Conservation (phyloP, 2,113 vertebrate genomes). For the crab-eating macaque (Macaca fascicularis) region T2T-MFA8v1.1 NC_088375.1:139843501-139844000, state of each 20-base stretch:
- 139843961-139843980: background rate
- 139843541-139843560: background rate
- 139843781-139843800: background rate
- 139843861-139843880: background rate
- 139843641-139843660: background rate
- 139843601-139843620: background rate
- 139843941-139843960: background rate
- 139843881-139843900: background rate
- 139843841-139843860: background rate
- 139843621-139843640: background rate
- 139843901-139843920: background rate
- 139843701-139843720: background rate
- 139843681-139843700: background rate
- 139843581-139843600: background rate
- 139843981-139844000: background rate
- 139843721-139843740: background rate
- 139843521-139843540: background rate
- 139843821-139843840: background rate
- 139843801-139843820: background rate
- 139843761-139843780: background rate
- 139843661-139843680: background rate
- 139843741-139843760: background rate
- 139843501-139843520: constrained; percentile 36
- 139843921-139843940: background rate
- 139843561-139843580: background rate